Base-by-base conservation (phyloP, 2,888 invertebrate species). In the Trachelus stipa region DNA sequence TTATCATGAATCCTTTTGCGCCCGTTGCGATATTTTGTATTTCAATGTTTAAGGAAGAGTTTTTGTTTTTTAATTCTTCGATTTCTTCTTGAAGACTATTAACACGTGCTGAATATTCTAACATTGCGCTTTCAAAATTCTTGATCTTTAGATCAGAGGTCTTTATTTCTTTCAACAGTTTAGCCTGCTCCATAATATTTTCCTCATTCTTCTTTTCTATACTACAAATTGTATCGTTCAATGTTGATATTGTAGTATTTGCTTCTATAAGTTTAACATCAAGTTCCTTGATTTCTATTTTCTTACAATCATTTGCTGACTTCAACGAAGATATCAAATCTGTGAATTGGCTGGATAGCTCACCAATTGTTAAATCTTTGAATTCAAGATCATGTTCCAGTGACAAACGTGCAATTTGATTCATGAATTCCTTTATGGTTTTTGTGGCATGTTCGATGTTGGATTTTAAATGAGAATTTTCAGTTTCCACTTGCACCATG, bases 111-210 rank as follows among this genome's bases (percentile, higher is more conserved):
- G 56, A 88, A 0, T 73, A 85, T 80, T 88, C 87, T 34, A 85
- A 73, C 80, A 84, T 82, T 78, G 88, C 87, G 73, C 81, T 83
- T 34, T 83, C 85, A 0, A 83, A 84, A 81, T 89, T 90, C 79
- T 89, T 88, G 74, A 82, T 77, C 15, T 75, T 79, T 31, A 88
- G 79, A 40, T 83, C 79, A 68, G 80, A 83, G 4, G 79, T 73
- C 11, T 90, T 78, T 33, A 77, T 74, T 79, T 89, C 85, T 79
- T 88, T 87, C 77, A 84, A 71, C 31, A 71, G 31, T 30, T 71
- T 71, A 33, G 71, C 30, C 71, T 71, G 82, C 12, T 83, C 79
- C 68, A 74, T 68, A 75, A 79, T 68, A 34, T 75, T 69, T 77
- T 79, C 34, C 30, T 80, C 76, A 40, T 77, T 75, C 69, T 79